phyloP scores from a whole-genome alignment of 2,113 vertebrate species.

The Pterocles orientalis region DNA sequence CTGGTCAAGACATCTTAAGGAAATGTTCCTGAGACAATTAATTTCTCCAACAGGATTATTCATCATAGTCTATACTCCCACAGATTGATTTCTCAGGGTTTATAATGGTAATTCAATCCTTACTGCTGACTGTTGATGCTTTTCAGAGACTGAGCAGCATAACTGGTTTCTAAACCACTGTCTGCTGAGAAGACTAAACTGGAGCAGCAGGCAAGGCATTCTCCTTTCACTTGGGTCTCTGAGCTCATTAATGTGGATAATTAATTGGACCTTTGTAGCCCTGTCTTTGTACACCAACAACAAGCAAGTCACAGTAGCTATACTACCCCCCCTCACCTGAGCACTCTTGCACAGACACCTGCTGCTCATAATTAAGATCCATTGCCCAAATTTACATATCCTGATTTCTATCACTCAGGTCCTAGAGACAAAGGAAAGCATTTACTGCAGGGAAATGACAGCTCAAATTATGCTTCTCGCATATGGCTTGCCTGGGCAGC shows the following conservation, averaged over 20 bases:
- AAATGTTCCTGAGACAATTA: not conserved
- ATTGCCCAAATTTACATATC: constrained; percentile 84
- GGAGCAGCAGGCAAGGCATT: not conserved
- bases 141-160: not conserved
- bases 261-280: constrained; percentile 80
- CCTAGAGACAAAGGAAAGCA: constrained; percentile 73
- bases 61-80: not conserved
- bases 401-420: constrained; percentile 83
- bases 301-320: constrained; percentile 60
- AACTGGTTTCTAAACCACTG: not conserved
- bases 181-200: not conserved
- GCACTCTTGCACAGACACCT: constrained; percentile 84
- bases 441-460: constrained; percentile 77
- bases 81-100: not conserved
- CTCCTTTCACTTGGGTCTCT: constrained; percentile 10
- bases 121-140: not conserved
- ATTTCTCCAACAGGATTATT: not conserved
- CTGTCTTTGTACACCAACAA: constrained; percentile 66
- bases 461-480: constrained; percentile 79
- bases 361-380: constrained; percentile 91
- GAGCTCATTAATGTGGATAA: constrained; percentile 86
- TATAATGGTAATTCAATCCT: constrained; percentile 8
- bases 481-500: constrained; percentile 58
- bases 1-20: not conserved
- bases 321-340: constrained; percentile 84